Conservation (phyloP, 2,888 invertebrate species). For the Chromoteleia sp. region DNA sequence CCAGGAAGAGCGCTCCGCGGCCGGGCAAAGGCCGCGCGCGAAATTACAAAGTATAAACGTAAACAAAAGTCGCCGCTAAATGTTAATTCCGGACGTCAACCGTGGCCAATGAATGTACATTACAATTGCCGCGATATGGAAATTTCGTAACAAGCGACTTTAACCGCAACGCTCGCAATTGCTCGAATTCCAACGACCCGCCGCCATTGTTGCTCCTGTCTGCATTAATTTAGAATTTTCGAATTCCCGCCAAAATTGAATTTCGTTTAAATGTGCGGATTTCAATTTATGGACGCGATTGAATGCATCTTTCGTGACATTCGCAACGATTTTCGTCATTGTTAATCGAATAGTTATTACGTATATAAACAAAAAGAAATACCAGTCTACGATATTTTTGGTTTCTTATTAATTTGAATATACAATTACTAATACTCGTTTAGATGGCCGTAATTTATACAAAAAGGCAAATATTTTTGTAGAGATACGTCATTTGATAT, state of each 20-base stretch:
- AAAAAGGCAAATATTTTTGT: too few relatives aligned
- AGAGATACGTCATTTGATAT: too few relatives aligned
- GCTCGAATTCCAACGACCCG: conserved; percentile 2
- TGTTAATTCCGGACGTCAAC: conserved; percentile 77
- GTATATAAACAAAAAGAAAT: too few relatives aligned
- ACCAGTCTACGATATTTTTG: too few relatives aligned
- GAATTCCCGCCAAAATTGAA: conserved; percentile 4
- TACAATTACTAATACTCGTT: too few relatives aligned
- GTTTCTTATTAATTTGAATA: too few relatives aligned
- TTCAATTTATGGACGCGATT: not conserved
- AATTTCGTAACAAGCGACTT: conserved; percentile 77
- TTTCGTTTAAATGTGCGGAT: not conserved
- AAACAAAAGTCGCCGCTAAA: conserved; percentile 74
- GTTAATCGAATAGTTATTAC: too few relatives aligned
- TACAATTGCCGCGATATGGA: conserved; percentile 82
- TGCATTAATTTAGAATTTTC: conserved; percentile 1
- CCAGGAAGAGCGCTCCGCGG: conserved; percentile 16
- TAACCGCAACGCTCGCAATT: conserved; percentile 37
- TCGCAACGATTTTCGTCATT: too few relatives aligned
- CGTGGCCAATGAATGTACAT: conserved; percentile 81
- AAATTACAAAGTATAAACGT: conserved; percentile 77
- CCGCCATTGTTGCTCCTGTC: conserved; percentile 6
- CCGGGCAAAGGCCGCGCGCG: conserved; percentile 22
- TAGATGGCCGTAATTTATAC: too few relatives aligned
- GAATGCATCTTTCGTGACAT: too few relatives aligned